Base-by-base conservation (phyloP, 2,113 vertebrate species). In the Tor tambroides region DNA sequence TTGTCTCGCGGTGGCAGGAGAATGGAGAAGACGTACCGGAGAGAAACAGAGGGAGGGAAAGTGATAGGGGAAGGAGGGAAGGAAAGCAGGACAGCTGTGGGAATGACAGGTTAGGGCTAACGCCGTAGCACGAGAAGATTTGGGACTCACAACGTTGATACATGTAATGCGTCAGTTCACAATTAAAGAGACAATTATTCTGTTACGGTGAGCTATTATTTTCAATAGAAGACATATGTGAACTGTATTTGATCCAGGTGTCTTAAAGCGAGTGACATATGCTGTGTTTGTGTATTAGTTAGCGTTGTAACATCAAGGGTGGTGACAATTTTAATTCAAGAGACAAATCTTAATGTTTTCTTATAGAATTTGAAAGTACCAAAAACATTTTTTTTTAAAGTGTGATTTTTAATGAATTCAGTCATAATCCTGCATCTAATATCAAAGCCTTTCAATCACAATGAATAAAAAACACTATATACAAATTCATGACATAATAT, bases 1-100 rank as follows among this genome's bases (percentile, higher is more conserved):
- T 93, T 95, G 92, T 95, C 91, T 85, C 83, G 11, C 65, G 74
- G 89, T 76, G 86, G 86, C 78, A 87, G 90, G 84, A 90, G 75
- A 90, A 84, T 51, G 85, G 75, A 38, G 67, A 77, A 41, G 83
- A 79, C 21, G 76, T 83, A 56, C 83, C 77, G 72, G 85, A 88
- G 84, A 90, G 88, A 85, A 88, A 86, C 1, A 76, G 35, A 84
- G 71, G 59, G 76, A 85, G 74, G 85, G 85, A 76, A 76, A 88
- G 81, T 59, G 78, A 72, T 51, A 51, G 30, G 79, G 28, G 14
- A 71, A 78, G 88, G 89, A 91, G 84, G 87, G 87, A 85, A 85
- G 87, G 76, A n/a, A 63, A 80, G 76, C 41, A 65, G 35, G 81
- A 86, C 81, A 91, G 86, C 86, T 86, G 86, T 78, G 85, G 67